Conservation (phyloP, 2,797 vertebrate species). For the Ataeniobius toweri region DNA sequence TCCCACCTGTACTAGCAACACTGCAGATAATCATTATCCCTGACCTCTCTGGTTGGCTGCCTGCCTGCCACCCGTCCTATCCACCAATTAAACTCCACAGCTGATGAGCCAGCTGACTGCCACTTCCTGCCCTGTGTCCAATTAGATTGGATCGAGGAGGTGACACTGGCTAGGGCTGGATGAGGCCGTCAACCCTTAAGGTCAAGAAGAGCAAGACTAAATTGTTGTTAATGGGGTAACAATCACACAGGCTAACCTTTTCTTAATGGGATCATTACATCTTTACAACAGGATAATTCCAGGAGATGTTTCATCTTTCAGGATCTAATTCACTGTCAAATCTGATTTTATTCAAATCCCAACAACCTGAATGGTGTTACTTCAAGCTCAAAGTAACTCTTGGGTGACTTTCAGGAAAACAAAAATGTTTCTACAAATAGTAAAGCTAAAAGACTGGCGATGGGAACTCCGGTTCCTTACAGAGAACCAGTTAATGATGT, state of each 20-base stretch:
- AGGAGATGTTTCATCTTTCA: constrained; percentile 67
- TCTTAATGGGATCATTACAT: constrained; percentile 60
- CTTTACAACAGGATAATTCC: constrained; percentile 44
- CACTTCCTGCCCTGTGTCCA: constrained; percentile 60
- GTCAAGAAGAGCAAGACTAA: constrained; percentile 39
- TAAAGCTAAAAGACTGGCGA: neutral
- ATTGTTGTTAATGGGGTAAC: constrained; percentile 19
- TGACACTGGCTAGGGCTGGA: neutral
- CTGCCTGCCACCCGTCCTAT: constrained; percentile 35
- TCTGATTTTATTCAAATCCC: constrained; percentile 47
- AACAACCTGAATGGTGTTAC: constrained; percentile 10
- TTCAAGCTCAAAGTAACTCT: neutral
- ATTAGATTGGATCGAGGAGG: constrained; percentile 35
- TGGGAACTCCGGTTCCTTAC: too few species aligned
- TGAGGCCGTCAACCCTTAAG: neutral
- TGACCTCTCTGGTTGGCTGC: constrained; percentile 59
- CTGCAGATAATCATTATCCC: constrained; percentile 26
- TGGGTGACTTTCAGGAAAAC: neutral
- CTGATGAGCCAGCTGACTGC: constrained; percentile 46
- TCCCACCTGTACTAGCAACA: constrained; percentile 52
- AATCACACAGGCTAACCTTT: constrained; percentile 17
- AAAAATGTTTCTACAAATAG: neutral
- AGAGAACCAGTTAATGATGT: too few species aligned
- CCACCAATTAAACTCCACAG: constrained; percentile 53
- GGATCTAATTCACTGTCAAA: constrained; percentile 57